These are phyloP conservation scores for Listrodromus nycthemerus DNA, from an alignment of 2,888 invertebrate species.

Conservation along the genomic window DNA sequence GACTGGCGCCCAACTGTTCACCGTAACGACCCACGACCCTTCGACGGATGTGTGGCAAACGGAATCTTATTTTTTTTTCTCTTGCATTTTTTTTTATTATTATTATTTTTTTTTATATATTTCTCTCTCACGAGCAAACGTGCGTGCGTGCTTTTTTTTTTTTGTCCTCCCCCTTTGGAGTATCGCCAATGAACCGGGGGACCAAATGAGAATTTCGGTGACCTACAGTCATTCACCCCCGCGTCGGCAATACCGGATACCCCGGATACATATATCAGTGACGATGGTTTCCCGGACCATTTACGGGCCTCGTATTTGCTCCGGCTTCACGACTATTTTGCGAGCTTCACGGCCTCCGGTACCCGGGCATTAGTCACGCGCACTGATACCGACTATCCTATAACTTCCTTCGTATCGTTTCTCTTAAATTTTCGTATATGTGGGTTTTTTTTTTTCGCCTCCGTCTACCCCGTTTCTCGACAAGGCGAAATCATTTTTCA, in stretches of 20 bases:
- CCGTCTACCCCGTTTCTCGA: background rate
- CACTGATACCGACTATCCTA: conserved; percentile 1
- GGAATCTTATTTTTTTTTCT: conserved; percentile 23
- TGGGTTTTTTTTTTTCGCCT: background rate
- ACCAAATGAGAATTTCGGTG: conserved; percentile 58
- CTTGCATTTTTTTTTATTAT: conserved; percentile 30
- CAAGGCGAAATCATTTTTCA: background rate
- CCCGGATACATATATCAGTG: conserved; percentile 43
- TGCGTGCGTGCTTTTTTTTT: conserved; percentile 6
- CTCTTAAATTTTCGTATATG: background rate
- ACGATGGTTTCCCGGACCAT: conserved; percentile 40
- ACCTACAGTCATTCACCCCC: conserved; percentile 44
- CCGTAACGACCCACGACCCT: conserved; percentile 26
- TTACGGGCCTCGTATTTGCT: conserved; percentile 29
- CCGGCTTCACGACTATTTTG: conserved; percentile 14
- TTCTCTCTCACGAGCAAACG: conserved; percentile 7
- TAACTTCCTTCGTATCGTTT: conserved; percentile 4
- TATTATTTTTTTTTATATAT: conserved; percentile 35
- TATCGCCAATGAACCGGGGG: conserved; percentile 26
- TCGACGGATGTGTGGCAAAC: conserved; percentile 8
- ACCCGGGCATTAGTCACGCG: conserved; percentile 3
- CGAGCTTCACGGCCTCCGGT: conserved; percentile 15
- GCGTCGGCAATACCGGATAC: conserved; percentile 38
- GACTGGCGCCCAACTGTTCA: conserved; percentile 20
- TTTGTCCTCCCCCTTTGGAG: conserved; percentile 6